Percentiles rank a stretch among this genome's conserved stretches.
Conservation (phyloP, 2,888 invertebrate genomes). For the Drosophila quinaria region DNA sequence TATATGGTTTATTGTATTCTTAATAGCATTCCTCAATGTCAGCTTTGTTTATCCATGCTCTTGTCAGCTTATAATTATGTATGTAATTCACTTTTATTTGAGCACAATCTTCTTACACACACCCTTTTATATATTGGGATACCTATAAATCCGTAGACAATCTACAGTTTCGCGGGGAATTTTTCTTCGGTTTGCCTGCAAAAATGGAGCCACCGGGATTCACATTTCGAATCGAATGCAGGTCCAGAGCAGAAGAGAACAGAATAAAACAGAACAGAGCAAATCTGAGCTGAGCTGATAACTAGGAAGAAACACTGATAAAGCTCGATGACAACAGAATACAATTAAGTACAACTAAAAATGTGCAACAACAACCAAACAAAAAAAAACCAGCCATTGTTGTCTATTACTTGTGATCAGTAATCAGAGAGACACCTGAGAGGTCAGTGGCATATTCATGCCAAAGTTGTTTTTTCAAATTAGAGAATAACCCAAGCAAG, state of each 20-base stretch:
- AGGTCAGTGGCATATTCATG: conserved; percentile 29
- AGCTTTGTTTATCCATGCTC: neutral
- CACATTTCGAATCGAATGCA: conserved; percentile 23
- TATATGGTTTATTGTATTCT: neutral
- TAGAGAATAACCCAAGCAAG: conserved; percentile 12
- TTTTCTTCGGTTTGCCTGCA: conserved; percentile 12
- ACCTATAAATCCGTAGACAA: neutral
- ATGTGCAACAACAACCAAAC: neutral
- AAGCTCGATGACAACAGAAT: conserved; percentile 9
- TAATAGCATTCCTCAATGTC: neutral
- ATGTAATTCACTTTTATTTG: neutral
- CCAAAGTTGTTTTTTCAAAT: neutral
- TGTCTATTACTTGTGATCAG: conserved; percentile 13
- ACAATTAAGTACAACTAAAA: conserved; percentile 1
- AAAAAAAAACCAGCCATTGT: conserved; percentile 5
- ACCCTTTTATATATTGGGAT: conserved; percentile 6
- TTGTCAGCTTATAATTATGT: neutral
- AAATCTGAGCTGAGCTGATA: conserved; percentile 29
- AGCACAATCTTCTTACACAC: neutral
- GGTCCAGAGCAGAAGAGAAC: conserved; percentile 3
- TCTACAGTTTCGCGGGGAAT: conserved; percentile 28
- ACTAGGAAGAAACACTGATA: conserved; percentile 23
- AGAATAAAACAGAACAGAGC: neutral
- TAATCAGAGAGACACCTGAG: conserved; percentile 3
- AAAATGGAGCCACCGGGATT: conserved; percentile 25